These are phyloP conservation scores for Idaea dimidiata DNA, from an alignment of 2,888 invertebrate genomes.

Conservation along the genomic window DNA sequence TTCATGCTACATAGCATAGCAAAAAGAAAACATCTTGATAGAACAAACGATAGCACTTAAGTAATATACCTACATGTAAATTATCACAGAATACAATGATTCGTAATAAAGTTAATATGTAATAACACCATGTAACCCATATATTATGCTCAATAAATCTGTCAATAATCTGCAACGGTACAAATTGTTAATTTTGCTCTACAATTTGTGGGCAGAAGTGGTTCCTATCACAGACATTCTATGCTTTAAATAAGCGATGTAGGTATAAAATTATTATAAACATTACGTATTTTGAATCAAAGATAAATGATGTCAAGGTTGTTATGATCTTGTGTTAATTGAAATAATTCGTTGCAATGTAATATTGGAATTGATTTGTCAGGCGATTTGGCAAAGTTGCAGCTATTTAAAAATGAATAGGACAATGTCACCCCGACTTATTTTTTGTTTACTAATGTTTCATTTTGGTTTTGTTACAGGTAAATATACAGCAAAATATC, in stretches of 20 bases:
- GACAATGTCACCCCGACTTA: neutral
- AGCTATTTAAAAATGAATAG: neutral
- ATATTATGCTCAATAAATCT: constrained; percentile 54
- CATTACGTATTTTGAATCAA: constrained; percentile 33
- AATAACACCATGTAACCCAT: constrained; percentile 22
- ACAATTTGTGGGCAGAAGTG: constrained; percentile 49
- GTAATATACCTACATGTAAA: neutral
- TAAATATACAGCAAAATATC: constrained; percentile 31
- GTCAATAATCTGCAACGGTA: constrained; percentile 45
- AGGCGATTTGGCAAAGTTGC: constrained; percentile 15
- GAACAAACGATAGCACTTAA: neutral
- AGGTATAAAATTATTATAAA: constrained; percentile 35
- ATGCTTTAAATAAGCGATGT: constrained; percentile 38
- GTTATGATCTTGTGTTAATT: constrained; percentile 7
- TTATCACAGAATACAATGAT: neutral
- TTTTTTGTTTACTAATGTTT: constrained; percentile 8
- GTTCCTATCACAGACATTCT: constrained; percentile 51
- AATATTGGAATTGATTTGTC: constrained; percentile 4
- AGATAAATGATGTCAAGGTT: constrained; percentile 39
- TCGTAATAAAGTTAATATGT: neutral
- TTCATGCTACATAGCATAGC: neutral
- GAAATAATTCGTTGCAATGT: constrained; percentile 10
- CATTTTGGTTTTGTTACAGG: constrained; percentile 34
- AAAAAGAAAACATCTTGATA: neutral
- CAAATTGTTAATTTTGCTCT: constrained; percentile 48